Evolutionary conservation across 1,140 invertebrate species (phyloP), one percentile per base, ranked within the genome.

Genomic region (Drosophila virilis): DNA sequence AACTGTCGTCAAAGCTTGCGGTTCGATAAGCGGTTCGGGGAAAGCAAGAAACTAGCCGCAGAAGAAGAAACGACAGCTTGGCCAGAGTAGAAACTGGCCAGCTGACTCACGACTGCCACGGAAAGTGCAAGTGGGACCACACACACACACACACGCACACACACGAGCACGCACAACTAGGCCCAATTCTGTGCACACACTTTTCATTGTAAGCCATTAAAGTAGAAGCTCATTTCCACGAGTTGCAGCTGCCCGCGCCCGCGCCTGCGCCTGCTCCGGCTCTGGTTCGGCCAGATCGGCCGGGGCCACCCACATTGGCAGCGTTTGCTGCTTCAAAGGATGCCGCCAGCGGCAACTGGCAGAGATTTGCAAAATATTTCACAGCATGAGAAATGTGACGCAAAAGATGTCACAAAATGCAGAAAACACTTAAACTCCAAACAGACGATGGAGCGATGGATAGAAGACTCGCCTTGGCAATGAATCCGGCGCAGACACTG

Each of bases 341-440:
- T 17, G 69, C 77, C 74, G 68, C 64, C 68, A 43, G 59, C 28
- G 68, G n/a, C 59, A 74, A 38, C 43, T 64, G 67, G 54, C 75
- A 60, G 74, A 74, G 83, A 89, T 89, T 89, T 89, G 84, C 77
- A 64, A 84, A 89, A 89, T 84, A 88, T 89, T 88, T 89, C 84
- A 89, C 80, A 89, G 78, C 69, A 77, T 78, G 77, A 74, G 74
- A 88, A 88, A 88, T 88, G 83, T 70, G 83, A 76, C 65, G 79
- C 83, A 74, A 74, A 88, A 83, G 76, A 77, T 88, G 84, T 88
- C 84, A 86, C 84, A 85, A 68, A 82, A 64, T 77, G 76, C 73
- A 65, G 76, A 79, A 80, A 84, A 88, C 83, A 89, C 82, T 86
- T 86, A 88, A 82, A 46, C 38, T 37, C 13, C 35, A 38, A 32